Evolutionary conservation across 23 tunicate genomes (phyloP), one percentile per base, ranked within the genome.

Genomic region (Clavelina lepadiformis): DNA sequence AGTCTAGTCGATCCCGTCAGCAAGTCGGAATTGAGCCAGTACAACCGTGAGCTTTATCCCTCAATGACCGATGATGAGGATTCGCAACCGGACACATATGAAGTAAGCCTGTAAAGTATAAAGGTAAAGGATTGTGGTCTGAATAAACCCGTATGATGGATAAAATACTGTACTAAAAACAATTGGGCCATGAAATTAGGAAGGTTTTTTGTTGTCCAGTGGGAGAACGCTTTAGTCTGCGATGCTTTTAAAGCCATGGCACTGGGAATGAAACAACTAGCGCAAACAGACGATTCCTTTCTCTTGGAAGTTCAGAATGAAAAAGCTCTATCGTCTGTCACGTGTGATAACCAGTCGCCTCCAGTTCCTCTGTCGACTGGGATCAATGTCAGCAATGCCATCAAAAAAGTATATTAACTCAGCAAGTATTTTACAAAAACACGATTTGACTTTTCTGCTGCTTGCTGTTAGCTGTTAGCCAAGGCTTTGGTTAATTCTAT

Each of bases 181-280:
- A 41, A 41, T 41, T 41, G 49, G 11, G 49, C 11, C 49, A 41
- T 6, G 59, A 6, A 20, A 6, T 13, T 53, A 53, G 24, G 6
- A 6, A 6, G 23, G 22, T 8, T 8, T 36, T 35, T 20, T 38
- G 7, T 23, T 28, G 18, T 63, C 26, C 58, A 77, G 82, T 25
- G 38, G 46, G 74, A 67, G 1, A 57, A 63, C 4, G 74, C 82
- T 21, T 50, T 77, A 58, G 38, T 77, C 8, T 77, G 67, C 67
- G 82, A 77, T 2, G 73, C 82, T 26, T 77, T 77, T 46, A 65
- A 64, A 5, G 67, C 72, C 19, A 51, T 77, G 74, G 65, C 65
- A 27, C 26, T 35, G 0, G 82, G 74, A 20, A 65, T 77, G 67
- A 57, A 35, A 31, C 13, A 52, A 29, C 24, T 57, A 1, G 20